Percentiles rank a stretch among this genome's conserved stretches.
These are phyloP conservation scores for Bugulina stolonifera DNA, from an alignment of 2,888 invertebrate genomes.

Conservation along the genomic window DNA sequence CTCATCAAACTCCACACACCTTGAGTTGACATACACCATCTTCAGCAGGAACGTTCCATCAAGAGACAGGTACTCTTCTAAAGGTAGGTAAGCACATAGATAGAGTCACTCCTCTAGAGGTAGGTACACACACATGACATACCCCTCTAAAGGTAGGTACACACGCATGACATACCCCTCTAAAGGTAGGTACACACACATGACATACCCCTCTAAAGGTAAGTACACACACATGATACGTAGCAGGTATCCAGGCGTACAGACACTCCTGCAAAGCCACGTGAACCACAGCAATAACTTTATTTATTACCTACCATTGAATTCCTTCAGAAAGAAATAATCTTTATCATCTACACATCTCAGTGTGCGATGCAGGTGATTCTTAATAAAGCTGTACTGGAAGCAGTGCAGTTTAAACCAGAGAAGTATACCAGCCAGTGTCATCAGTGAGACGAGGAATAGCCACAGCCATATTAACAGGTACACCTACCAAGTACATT, in stretches of 20 bases:
- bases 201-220: no score
- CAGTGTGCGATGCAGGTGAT: neutral
- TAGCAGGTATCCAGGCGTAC: no score
- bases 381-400: neutral
- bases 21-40: neutral
- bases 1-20: constrained; percentile 12
- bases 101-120: no score
- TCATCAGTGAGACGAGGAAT: neutral
- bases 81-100: no score
- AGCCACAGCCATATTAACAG: constrained; percentile 4
- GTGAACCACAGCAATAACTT: neutral
- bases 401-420: constrained; percentile 23
- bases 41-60: neutral
- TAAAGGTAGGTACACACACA: no score
- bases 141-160: no score
- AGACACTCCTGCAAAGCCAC: no score
- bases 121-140: no score
- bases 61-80: neutral
- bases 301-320: neutral
- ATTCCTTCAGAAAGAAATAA: neutral
- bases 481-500: neutral
- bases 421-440: neutral
- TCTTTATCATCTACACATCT: neutral
- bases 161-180: no score
- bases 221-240: no score